Percentiles rank a stretch among this genome's conserved stretches.
These are phyloP conservation scores for Thunnus thynnus DNA, from an alignment of 2,113 vertebrate species.

Conservation along the genomic window DNA sequence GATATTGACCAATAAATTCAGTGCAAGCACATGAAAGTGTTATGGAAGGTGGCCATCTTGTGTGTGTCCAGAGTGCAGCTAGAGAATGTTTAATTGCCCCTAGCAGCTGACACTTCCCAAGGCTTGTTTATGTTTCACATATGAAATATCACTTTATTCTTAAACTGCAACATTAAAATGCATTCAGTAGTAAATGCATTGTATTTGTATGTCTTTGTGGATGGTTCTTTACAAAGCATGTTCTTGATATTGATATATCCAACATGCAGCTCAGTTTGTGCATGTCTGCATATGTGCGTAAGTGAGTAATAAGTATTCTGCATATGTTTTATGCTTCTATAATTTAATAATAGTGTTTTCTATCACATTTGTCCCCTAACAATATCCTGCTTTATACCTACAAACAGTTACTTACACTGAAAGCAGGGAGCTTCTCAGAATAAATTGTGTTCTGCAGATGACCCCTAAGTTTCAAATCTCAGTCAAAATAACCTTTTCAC, in stretches of 20 bases:
- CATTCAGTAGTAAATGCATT: neutral
- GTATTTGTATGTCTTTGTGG: neutral
- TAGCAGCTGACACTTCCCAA: neutral
- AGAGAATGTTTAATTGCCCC: conserved; percentile 41
- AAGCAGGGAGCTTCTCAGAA: neutral
- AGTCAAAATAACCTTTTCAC: conserved; percentile 57
- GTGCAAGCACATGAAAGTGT: conserved; percentile 5
- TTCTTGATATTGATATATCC: neutral
- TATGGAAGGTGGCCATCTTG: conserved; percentile 16
- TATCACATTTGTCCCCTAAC: neutral
- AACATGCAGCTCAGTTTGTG: neutral
- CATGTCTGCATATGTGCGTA: neutral
- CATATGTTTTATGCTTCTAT: neutral
- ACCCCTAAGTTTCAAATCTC: conserved; percentile 63
- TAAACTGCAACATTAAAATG: neutral
- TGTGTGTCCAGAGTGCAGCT: conserved; percentile 7
- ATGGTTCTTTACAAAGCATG: neutral
- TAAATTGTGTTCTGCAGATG: neutral
- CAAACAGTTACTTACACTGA: neutral
- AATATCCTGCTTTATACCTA: neutral
- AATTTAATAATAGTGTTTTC: neutral
- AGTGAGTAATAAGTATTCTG: neutral
- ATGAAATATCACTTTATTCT: conserved; percentile 8
- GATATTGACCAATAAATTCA: conserved; percentile 37
- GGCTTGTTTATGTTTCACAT: conserved; percentile 20